Evolutionary conservation across 37 sponge, comb jelly and placozoan species (phyloP), one percentile per base, ranked within the genome.

Genomic region (Crambe crambe): DNA sequence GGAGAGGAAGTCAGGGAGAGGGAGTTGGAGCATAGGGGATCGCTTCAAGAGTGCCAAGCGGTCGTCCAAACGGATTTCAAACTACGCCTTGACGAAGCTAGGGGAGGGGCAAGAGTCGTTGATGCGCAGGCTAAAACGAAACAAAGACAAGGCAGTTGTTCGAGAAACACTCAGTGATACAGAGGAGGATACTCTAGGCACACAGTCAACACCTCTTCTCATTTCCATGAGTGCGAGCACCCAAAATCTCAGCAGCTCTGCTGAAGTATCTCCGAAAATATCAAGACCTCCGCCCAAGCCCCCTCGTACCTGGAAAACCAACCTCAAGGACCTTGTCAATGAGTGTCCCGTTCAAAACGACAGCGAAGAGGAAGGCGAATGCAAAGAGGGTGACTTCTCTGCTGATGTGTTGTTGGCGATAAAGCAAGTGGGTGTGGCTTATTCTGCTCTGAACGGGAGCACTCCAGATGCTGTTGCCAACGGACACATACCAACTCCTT

Each of bases 291-390:
- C 85, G 15, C 73, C 73, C 29, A 86, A 86, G 40, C 86, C 86
- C 29, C 86, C 86, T 66, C 66, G 86, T 20, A 86, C 86, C 22
- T 86, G 72, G 58, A 73, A 44, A 31, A 72, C 72, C 1, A 36
- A 38, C 15, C 27, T 72, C 0, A 42, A 65, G 3, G 32, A 66
- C 18, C 36, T 41, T 9, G 32, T 30, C n/a, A 37, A 64, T 43
- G 70, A 79, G 56, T 64, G 68, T 22, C 37, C 54, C 5, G 38
- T 23, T 3, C n/a, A n/a, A n/a, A n/a, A 56, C 9, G 71, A 56
- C 40, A 36, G 56, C 41, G 58, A 30, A 31, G 59, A 58, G 37
- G 21, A 70, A 20, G 58, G 1, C 8, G 12, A 31, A 20, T 42
- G 29, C 56, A 0, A 15, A 5, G 82, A 69, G 6, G 66, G 44